phyloP scores from a whole-genome alignment of 2,113 vertebrate species.

The Heliornis fulica region DNA sequence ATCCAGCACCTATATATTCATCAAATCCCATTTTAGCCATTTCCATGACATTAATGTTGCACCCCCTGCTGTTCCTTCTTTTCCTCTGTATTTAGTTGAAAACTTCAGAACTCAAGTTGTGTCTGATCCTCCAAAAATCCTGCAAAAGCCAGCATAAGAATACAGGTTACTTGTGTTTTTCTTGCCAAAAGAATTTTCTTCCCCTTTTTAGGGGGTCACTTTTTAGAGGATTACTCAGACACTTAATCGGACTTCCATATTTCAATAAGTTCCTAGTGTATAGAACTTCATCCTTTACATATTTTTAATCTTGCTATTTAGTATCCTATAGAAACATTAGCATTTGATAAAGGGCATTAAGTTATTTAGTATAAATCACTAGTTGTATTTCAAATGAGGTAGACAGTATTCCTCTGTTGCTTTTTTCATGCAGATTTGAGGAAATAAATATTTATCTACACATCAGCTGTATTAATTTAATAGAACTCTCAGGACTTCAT shows the following conservation, averaged over 20 bases:
- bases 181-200: not conserved
- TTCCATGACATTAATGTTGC: not conserved
- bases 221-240: too few relatives aligned
- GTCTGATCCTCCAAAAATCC: not conserved
- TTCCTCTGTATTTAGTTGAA: not conserved
- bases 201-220: not conserved
- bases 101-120: not conserved
- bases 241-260: not conserved
- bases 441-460: not conserved
- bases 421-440: not conserved
- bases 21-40: not conserved
- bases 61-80: not conserved
- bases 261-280: not conserved
- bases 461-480: not conserved
- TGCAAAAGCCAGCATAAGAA: not conserved
- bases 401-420: not conserved
- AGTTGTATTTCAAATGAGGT: not conserved
- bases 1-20: not conserved
- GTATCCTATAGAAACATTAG: not conserved
- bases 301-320: not conserved
- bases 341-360: not conserved
- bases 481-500: not conserved
- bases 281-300: not conserved
- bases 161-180: not conserved
- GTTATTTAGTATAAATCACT: not conserved